phyloP scores from a whole-genome alignment of 2,888 invertebrate species.

The Yponomeuta evonymella region DNA sequence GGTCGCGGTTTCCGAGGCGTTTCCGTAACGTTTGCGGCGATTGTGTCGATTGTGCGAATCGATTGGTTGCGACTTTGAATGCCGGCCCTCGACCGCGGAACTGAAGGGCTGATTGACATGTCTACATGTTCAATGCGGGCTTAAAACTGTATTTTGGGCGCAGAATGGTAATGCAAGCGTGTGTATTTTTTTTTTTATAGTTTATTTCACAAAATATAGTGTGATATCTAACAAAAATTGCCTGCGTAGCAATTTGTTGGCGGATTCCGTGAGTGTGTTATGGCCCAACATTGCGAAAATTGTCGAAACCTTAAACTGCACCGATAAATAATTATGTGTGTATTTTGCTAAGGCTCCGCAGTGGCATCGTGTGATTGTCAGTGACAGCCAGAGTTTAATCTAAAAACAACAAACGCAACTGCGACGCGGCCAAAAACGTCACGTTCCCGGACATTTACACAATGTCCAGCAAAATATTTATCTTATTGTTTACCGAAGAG shows the following conservation, averaged over 20 bases:
- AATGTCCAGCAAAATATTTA: background rate
- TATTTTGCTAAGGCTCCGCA: background rate
- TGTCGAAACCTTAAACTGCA: too few species aligned
- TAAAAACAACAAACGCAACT: background rate
- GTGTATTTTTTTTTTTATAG: background rate
- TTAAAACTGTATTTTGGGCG: conserved; percentile 11
- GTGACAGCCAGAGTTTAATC: background rate
- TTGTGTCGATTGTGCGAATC: conserved; percentile 38
- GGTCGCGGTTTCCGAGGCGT: conserved; percentile 33
- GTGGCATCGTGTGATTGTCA: background rate
- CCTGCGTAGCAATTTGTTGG: too few species aligned
- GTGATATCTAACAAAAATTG: too few species aligned
- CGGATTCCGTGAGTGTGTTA: background rate
- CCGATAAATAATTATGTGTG: too few species aligned
- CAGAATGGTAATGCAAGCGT: background rate
- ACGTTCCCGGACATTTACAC: background rate
- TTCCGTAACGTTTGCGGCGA: conserved; percentile 46
- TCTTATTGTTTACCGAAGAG: background rate
- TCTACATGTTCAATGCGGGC: conserved; percentile 19
- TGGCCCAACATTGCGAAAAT: background rate
- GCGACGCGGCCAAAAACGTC: background rate
- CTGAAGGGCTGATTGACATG: conserved; percentile 34
- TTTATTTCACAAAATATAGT: too few species aligned
- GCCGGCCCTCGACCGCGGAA: conserved; percentile 23
- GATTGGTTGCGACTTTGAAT: conserved; percentile 13